Percentiles rank a stretch among this genome's conserved stretches.
phyloP scores from a whole-genome alignment of 2,113 vertebrate species.

The Nothoprocta pentlandii region DNA sequence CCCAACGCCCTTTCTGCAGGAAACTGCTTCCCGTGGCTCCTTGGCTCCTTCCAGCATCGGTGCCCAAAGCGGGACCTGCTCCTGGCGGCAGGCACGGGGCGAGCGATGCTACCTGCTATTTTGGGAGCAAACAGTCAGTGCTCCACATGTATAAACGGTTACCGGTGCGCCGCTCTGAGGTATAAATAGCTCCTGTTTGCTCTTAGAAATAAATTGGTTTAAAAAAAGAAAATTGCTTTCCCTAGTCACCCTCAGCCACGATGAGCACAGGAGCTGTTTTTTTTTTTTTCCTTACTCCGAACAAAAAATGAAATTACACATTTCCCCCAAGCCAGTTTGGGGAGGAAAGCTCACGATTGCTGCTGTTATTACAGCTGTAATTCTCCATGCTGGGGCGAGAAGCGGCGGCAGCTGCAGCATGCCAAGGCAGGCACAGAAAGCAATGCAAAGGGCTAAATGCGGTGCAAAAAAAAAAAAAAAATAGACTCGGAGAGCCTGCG shows the following conservation, averaged over 20 bases:
- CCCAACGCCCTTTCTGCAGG: neutral
- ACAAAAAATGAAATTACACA: neutral
- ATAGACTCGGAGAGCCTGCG: rapidly evolving
- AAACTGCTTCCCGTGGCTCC: conserved; percentile 3
- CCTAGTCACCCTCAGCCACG: neutral
- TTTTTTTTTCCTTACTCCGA: no score
- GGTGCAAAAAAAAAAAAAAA: neutral
- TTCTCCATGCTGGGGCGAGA: neutral
- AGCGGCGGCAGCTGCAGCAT: neutral
- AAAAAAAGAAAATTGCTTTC: conserved; percentile 39
- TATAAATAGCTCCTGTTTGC: conserved; percentile 59
- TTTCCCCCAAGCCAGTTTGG: neutral
- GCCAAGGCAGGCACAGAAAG: neutral
- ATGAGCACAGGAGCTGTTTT: neutral
- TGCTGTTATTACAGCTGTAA: neutral
- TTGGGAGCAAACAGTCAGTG: conserved; percentile 70
- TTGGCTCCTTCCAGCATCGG: conserved; percentile 2
- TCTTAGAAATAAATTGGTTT: conserved; percentile 17
- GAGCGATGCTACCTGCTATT: conserved; percentile 64
- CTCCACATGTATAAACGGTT: neutral
- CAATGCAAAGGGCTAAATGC: rapidly evolving
- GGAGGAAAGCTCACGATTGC: neutral
- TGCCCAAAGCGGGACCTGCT: neutral
- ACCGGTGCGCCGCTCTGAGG: conserved; percentile 5
- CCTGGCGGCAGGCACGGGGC: conserved; percentile 46